Evolutionary conservation across 35 echinoderm and acorn worm genomes (phyloP), one percentile per base, ranked within the genome.

Genomic region (Patiria miniata): DNA sequence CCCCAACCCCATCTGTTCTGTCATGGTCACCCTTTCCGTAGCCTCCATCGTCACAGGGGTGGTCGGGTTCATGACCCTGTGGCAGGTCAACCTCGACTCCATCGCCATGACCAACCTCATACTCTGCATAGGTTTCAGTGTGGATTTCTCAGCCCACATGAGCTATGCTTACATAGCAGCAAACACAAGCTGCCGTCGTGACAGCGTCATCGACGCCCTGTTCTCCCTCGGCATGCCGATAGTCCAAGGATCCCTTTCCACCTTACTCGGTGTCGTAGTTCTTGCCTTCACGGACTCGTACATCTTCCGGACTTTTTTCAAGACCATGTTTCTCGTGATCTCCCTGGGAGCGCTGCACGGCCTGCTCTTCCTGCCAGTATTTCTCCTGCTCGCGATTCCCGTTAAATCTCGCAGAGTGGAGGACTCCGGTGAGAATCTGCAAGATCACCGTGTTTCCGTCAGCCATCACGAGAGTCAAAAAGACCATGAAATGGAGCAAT

Each of bases 61-160:
- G 21, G 79, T 93, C 18, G 91, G 91, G 39, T 93, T 78, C 86
- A 93, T 93, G 91, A 61, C 86, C 23, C 42, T 81, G 26, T 90
- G 87, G 88, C 87, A 87, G 23, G 84, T 94, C 37, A 53, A 82
- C 21, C 87, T 94, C 21, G 83, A 94, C 61, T 77, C 56, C 33
- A 83, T 94, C 37, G 90, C 93, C 33, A 90, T 94, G 88, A 85
- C 90, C 19, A 94, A 80, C 37, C 82, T 93, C 79, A 92, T 92
- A 55, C 90, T 92, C 9, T 87, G 65, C 28, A 50, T 95, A 40
- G 93, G 93, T 0, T 95, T 95, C 21, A 95, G 93, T 36, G 85
- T 95, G 0, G 93, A 95, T 34, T 96, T 89, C 54, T 93, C 94
- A 2, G 85, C 86, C 37, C 94, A 92, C 51, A 89, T 92, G 6